Evolutionary conservation across 2,797 vertebrate species (phyloP), one percentile per base, ranked within the genome.

Genomic region (Sardinella longiceps): DNA sequence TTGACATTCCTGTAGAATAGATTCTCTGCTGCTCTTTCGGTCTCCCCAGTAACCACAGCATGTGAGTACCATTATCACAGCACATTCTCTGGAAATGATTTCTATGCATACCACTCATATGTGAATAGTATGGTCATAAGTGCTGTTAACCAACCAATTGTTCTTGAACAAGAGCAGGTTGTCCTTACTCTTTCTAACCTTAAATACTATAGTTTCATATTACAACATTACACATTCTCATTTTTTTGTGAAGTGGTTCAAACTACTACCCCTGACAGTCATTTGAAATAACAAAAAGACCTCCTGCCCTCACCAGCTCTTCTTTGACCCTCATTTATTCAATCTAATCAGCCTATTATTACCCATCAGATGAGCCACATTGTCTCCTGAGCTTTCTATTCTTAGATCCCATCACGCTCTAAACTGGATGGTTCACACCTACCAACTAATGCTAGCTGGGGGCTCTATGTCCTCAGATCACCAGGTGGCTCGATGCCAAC

Each of bases 1-100:
- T 77, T 81, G 84, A 82, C 15, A 63, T 80, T 45, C 37, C 37
- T 60, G 70, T 14, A 81, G 39, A 48, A 81, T 46, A 60, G 45
- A 46, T 28, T 15, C 1, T 6, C 81, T 77, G 66, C 83, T 83
- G 50, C 82, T 74, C 45, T 45, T 70, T 18, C 4, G 37, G 70
- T 74, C 20, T 56, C 60, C 60, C 82, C 28, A 43, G 80, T 50
- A 5, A 81, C 50, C 63, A 50, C 77, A 66, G 74, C 28, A 15
- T 30, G 28, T 48, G 14, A 39, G 28, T 10, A 70, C 56, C 46
- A 30, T 82, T 45, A 81, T 82, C 82, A 70, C 33, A 14, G 56
- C 20, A 46, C 74, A 43, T 39, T 18, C 51, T 77, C 25, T 33
- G 30, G 25, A 1, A 30, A 50, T 50, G 48, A 50, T 50, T 50